Evolutionary conservation across 2,888 invertebrate species (phyloP), one percentile per base, ranked within the genome.

Genomic region (Linnaemya tessellans): DNA sequence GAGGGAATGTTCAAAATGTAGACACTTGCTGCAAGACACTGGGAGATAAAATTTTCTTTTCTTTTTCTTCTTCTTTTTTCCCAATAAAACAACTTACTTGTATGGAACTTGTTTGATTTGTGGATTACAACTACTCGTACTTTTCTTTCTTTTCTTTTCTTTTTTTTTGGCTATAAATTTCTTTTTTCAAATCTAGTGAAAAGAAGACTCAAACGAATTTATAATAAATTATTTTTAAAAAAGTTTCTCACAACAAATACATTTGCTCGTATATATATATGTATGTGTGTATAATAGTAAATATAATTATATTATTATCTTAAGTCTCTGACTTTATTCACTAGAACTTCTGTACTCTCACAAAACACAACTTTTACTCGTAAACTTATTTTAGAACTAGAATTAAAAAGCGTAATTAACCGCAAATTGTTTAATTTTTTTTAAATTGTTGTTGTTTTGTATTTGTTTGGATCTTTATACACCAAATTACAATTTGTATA

Each of bases 91-190:
- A 18, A 75, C 65, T 58, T 54, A 77, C 81, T 62, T 82, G 49
- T 71, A 54, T 83, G 82, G 82, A 78, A 71, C 65, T 65, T 78
- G 77, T 83, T 78, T 51, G 65, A 71, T 71, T 83, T 78, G 82
- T 78, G 77, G 82, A 83, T 60, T 49, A 7, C 49, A 71, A 41
- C 30, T 77, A 78, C 38, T 65, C 18, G 60, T 60, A 60, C 68
- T 81, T 30, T 60, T 74, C 25, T 49, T 73, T 38, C 38, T 46
- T 43, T 30, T 74, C 25, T 49, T 73, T 38, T 25, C 35, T 43
- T 30, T 5, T 30, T 30, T 79, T 62, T 43, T 35, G n/a, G 41
- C 46, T 35, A 20, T 41, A 58, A 56, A 30, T 67, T 58, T 58
- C 18, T 51, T 51, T 58, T 22, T 64, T 64, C 15, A 18, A 51